Evolutionary conservation across 2,113 vertebrate genomes (phyloP).

Genomic region (Pithys albifrons): DNA sequence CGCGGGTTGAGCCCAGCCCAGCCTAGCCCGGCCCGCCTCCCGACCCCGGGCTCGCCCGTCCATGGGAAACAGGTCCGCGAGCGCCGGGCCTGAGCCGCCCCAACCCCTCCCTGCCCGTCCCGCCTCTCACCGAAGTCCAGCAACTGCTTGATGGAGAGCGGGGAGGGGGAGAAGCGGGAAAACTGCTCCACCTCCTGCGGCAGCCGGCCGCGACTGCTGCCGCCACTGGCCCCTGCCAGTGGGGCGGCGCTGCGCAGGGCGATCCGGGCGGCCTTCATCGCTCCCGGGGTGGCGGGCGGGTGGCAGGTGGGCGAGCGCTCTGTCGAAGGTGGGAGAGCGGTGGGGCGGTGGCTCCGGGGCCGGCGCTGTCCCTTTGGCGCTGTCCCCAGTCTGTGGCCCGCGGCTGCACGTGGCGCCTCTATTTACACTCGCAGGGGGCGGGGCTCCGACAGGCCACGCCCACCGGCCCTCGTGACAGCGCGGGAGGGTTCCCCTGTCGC

Average conservation of each 20-base stretch:
- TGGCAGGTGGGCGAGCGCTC: too few species aligned
- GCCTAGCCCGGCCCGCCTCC: background rate
- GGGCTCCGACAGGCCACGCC: background rate
- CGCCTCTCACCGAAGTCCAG: conserved; percentile 92
- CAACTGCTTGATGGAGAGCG: conserved; percentile 95
- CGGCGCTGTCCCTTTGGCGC: background rate
- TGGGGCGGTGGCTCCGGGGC: accelerated
- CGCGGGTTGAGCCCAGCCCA: background rate
- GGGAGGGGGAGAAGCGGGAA: conserved; percentile 91
- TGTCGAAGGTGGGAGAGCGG: too few species aligned
- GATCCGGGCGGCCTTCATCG: conserved; percentile 89
- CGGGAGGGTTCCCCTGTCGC: background rate
- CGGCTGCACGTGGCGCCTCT: background rate
- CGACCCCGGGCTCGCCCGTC: background rate
- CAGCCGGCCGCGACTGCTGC: conserved; percentile 57
- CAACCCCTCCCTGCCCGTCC: background rate
- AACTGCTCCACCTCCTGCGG: conserved; percentile 82
- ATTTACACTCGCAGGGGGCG: background rate
- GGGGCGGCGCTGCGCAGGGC: conserved; percentile 80
- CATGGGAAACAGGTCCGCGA: background rate
- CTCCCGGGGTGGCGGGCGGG: background rate
- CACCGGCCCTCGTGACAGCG: background rate
- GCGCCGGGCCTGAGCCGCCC: accelerated
- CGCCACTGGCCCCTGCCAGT: conserved; percentile 35
- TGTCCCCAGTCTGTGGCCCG: background rate